Percentiles rank a stretch among this genome's conserved stretches.
Evolutionary conservation across 1,140 invertebrate species (phyloP).

Genomic region (Drosophila elegans): DNA sequence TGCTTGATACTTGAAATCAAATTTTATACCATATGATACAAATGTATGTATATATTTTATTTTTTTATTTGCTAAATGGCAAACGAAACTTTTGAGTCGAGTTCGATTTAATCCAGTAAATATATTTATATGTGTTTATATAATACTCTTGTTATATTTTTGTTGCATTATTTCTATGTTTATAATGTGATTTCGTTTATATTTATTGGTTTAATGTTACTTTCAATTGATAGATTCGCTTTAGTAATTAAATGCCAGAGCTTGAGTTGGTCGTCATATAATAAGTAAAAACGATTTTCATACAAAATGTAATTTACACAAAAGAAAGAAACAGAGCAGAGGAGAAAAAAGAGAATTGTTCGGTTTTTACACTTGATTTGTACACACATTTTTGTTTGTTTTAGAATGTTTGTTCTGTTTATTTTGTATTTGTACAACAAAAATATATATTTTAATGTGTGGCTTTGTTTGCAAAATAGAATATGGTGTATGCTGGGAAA

Average conservation of each 20-base stretch:
- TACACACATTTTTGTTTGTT: constrained; percentile 76
- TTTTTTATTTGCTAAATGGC: constrained; percentile 40
- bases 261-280: constrained; percentile 68
- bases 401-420: constrained; percentile 36
- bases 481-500: constrained; percentile 25
- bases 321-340: constrained; percentile 83
- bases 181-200: constrained; percentile 53
- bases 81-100: constrained; percentile 39
- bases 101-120: constrained; percentile 36
- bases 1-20: constrained; percentile 40
- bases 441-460: constrained; percentile 26
- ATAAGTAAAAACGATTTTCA: constrained; percentile 74
- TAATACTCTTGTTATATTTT: constrained; percentile 64
- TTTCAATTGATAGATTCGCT: constrained; percentile 65
- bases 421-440: constrained; percentile 7
- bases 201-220: constrained; percentile 59
- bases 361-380: constrained; percentile 77
- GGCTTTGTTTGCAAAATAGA: constrained; percentile 38
- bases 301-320: constrained; percentile 76
- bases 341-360: constrained; percentile 83
- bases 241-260: constrained; percentile 83
- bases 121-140: constrained; percentile 48
- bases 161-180: constrained; percentile 60
- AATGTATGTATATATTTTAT: constrained; percentile 25
- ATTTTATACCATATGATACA: constrained; percentile 38